Conservation (phyloP, 92 coral and sea anemone species). For the Siderastrea radians region DNA sequence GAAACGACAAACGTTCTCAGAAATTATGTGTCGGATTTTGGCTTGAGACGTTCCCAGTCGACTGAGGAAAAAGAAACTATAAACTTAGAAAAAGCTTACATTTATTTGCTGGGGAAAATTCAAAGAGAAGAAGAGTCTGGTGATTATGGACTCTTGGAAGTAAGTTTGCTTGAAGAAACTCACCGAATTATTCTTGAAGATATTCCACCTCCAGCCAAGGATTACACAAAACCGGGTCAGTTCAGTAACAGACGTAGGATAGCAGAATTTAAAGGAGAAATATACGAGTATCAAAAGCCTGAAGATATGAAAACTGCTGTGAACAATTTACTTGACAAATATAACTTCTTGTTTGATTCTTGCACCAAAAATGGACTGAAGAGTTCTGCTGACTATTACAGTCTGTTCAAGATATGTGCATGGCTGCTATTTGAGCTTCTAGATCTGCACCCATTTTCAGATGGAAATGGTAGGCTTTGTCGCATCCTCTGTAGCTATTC, state of each 20-base stretch:
- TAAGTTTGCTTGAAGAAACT: constrained; percentile 59
- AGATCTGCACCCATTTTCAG: constrained; percentile 92
- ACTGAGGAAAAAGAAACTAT: constrained; percentile 81
- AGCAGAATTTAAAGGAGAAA: constrained; percentile 68
- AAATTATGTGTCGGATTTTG: neutral
- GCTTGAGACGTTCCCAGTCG: constrained; percentile 21
- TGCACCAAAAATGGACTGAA: constrained; percentile 23
- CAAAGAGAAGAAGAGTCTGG: constrained; percentile 38
- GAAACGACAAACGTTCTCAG: constrained; percentile 41
- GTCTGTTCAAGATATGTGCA: constrained; percentile 75
- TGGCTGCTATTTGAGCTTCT: constrained; percentile 86
- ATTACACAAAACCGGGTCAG: constrained; percentile 72
- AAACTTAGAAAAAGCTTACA: constrained; percentile 73
- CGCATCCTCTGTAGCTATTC: constrained; percentile 87
- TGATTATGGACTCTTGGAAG: constrained; percentile 41
- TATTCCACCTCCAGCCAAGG: neutral
- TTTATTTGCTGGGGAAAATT: constrained; percentile 28
- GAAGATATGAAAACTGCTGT: constrained; percentile 76
- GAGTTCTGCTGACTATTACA: constrained; percentile 28
- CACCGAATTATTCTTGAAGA: constrained; percentile 69
- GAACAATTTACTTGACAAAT: constrained; percentile 72
- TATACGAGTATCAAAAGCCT: constrained; percentile 75
- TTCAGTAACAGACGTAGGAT: constrained; percentile 62
- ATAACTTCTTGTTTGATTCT: constrained; percentile 57
- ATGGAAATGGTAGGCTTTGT: constrained; percentile 94